Conservation (phyloP, 2,113 vertebrate species). For the Chaetodon auriga region DNA sequence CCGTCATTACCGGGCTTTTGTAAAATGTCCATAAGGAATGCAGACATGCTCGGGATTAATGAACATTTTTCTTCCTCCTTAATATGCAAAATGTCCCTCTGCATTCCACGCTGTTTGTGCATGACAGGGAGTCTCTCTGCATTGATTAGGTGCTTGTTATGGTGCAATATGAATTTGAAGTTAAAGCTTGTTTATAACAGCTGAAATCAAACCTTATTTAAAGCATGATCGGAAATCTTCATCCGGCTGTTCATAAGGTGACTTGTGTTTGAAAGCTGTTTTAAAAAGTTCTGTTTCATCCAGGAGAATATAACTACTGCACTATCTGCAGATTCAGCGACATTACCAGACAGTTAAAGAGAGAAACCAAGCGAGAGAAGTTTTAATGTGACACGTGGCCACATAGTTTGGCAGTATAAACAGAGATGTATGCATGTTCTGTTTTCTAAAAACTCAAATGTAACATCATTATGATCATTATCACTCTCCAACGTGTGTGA, state of each 20-base stretch:
- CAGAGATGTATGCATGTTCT: not conserved
- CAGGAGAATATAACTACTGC: not conserved
- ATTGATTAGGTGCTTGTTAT: not conserved
- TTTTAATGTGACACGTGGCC: not conserved
- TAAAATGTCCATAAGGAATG: slow-evolving; percentile 65
- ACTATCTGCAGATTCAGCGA: not conserved
- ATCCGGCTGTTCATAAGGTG: not conserved
- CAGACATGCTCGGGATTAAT: slow-evolving; percentile 72
- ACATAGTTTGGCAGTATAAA: too few relatives aligned
- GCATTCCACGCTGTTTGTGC: slow-evolving; percentile 55
- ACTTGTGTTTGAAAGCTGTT: slow-evolving; percentile 3
- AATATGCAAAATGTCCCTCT: slow-evolving; percentile 31
- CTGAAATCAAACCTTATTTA: not conserved
- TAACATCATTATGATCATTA: slow-evolving; percentile 1
- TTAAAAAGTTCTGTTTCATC: not conserved
- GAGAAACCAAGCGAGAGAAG: not conserved
- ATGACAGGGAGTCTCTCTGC: slow-evolving; percentile 28
- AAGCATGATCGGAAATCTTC: not conserved
- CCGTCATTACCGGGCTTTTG: slow-evolving; percentile 65
- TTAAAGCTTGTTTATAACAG: not conserved
- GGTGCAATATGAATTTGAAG: not conserved
- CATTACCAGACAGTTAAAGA: not conserved
- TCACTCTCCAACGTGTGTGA: slow-evolving; percentile 13
- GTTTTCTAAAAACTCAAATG: not conserved
- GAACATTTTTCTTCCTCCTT: slow-evolving; percentile 44